A percentile compares a stretch with the other conserved stretches of the same genome.
These are phyloP conservation scores for Hyles vespertilio DNA, from an alignment of 1,140 invertebrate genomes.

Conservation along the genomic window DNA sequence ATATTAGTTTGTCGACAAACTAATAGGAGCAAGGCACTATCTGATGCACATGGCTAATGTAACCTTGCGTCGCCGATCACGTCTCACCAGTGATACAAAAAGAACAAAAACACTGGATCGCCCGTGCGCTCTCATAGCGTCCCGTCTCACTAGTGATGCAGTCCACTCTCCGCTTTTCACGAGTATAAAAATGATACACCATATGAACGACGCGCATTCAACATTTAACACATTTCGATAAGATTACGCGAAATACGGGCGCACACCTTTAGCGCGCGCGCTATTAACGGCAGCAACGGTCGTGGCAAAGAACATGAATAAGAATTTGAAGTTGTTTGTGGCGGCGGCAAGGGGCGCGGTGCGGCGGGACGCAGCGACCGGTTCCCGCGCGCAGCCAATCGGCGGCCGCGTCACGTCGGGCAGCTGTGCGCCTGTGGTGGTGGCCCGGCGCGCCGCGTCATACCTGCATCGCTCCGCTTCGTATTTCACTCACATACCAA, in stretches of 20 bases:
- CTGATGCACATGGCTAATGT: slow-evolving; percentile 69
- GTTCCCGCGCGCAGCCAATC: slow-evolving; percentile 56
- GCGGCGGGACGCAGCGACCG: slow-evolving; percentile 47
- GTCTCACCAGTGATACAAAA: slow-evolving; percentile 65
- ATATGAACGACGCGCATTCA: slow-evolving; percentile 42
- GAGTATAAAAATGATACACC: slow-evolving; percentile 25
- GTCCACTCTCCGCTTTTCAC: slow-evolving; percentile 10
- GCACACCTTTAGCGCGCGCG: slow-evolving; percentile 38
- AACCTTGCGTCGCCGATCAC: slow-evolving; percentile 54
- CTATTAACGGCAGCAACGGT: slow-evolving; percentile 59
- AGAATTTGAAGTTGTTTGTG: slow-evolving; percentile 68
- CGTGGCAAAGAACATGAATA: slow-evolving; percentile 66
- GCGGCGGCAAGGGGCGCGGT: slow-evolving; percentile 26
- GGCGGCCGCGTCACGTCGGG: slow-evolving; percentile 47
- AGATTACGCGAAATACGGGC: slow-evolving; percentile 69
- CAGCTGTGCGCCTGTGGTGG: slow-evolving; percentile 55
- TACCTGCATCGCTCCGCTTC: slow-evolving; percentile 42
- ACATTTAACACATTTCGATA: slow-evolving; percentile 63
- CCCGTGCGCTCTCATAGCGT: slow-evolving; percentile 55
- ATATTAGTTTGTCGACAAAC: slow-evolving; percentile 70
- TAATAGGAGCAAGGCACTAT: slow-evolving; percentile 67
- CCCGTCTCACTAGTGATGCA: slow-evolving; percentile 7
- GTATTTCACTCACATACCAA: slow-evolving; percentile 43
- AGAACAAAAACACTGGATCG: slow-evolving; percentile 58
- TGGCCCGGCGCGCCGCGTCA: slow-evolving; percentile 42